phyloP scores from a whole-genome alignment of 2,113 vertebrate genomes.

The Felis chaus region DNA sequence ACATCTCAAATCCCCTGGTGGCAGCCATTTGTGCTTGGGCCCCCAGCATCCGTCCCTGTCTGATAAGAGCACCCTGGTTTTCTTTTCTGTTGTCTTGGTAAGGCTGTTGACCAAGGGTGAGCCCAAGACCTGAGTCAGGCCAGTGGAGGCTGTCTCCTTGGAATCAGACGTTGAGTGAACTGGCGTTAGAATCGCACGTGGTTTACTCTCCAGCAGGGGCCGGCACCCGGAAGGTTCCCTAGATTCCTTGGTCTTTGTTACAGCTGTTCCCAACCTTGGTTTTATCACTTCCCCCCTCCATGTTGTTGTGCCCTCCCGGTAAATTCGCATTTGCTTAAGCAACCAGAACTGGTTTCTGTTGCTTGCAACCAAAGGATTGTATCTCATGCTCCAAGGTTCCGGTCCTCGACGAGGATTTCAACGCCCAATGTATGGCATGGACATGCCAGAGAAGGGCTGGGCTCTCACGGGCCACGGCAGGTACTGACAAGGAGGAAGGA shows the following conservation, averaged over 20 bases:
- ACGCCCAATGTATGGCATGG: accelerated
- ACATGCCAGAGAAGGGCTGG: neutral
- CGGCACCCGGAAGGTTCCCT: neutral
- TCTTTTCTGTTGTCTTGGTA: neutral
- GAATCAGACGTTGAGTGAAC: neutral
- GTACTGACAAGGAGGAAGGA: neutral
- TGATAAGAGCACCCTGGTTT: neutral
- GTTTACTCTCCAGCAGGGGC: neutral
- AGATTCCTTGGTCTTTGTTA: neutral
- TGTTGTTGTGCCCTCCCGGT: neutral
- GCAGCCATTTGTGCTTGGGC: neutral
- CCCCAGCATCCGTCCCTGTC: neutral
- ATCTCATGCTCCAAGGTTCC: neutral
- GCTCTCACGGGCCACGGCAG: neutral
- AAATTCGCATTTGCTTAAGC: neutral
- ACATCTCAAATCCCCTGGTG: neutral
- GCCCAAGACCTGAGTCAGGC: neutral
- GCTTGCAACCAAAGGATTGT: neutral
- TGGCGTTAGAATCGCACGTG: accelerated
- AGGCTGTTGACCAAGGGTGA: neutral
- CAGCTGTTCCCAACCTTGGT: neutral
- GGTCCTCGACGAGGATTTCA: neutral
- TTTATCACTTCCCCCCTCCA: neutral
- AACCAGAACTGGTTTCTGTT: neutral
- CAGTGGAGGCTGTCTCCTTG: neutral